Evolutionary conservation across 2,113 vertebrate genomes (phyloP), one percentile per base, ranked within the genome.

Genomic region (Ramphastos sulfuratus): DNA sequence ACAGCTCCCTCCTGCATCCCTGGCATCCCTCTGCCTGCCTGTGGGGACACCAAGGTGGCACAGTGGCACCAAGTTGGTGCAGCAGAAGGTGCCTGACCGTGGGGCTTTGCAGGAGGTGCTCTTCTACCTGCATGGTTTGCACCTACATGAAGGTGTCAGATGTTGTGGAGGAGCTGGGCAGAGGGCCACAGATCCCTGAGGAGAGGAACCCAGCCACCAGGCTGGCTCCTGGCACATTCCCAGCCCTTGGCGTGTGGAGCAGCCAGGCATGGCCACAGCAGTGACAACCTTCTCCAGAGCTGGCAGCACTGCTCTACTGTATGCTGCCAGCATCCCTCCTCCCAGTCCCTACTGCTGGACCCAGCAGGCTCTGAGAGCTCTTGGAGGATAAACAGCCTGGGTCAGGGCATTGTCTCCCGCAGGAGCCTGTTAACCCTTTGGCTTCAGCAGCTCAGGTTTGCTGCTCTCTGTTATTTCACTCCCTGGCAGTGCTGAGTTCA

Each of bases 121-220:
- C 15, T 1, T 10, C 28, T 17, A 0, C 67, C 66, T 8, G 12
- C 85, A 10, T 0, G 27, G 8, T 6, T 20, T 30, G 63, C 66
- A 0, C 3, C 0, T 4, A 0, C 31, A 9, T 3, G 1, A 70
- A 28, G 79, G 76, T 58, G 60, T n/a, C 19, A 16, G 72, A 3
- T 33, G 56, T 25, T 52, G 25, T 0, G 3, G 58, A 8, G 44
- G 67, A 35, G 82, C 46, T 7, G 0, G 55, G 54, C 56, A n/a
- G 77, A 42, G 76, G 17, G 4, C 67, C 7, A 4, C 1, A 15
- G 33, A 9, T 15, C 48, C 4, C 1, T 18, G 21, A 42, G 46
- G 20, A 73, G 48, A 46, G 1, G 55, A 63, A 73, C 76, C 35
- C 12, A 1, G 42, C n/a, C 55, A 24, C 39, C 33, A 0, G 2